A percentile compares a stretch with the other conserved stretches of the same genome.
These are phyloP conservation scores for Xyrichtys novacula DNA, from an alignment of 2,797 vertebrate species.

Conservation along the genomic window DNA sequence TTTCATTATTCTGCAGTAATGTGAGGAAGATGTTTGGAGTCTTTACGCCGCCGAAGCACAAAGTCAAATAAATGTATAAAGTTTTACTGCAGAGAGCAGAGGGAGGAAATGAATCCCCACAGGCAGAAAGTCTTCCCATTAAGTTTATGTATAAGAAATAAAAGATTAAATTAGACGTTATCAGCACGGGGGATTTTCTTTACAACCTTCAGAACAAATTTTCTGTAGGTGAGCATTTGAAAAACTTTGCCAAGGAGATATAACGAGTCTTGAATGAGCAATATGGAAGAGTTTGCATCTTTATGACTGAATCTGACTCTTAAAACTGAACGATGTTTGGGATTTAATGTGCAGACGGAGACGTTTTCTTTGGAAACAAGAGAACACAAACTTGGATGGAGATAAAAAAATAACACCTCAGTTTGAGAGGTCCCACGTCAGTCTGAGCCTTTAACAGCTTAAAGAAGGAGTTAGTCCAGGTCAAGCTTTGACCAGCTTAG, in stretches of 20 bases:
- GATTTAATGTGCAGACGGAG: too few relatives aligned
- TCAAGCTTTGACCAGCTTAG: too few relatives aligned
- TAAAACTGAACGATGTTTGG: too few relatives aligned
- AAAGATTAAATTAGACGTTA: background rate
- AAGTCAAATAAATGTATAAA: constrained; percentile 8
- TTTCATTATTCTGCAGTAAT: constrained; percentile 53
- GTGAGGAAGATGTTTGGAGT: constrained; percentile 22
- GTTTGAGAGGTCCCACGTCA: too few relatives aligned
- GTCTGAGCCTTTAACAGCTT: too few relatives aligned
- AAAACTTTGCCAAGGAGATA: background rate
- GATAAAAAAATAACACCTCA: too few relatives aligned
- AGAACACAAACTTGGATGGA: too few relatives aligned
- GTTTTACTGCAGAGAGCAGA: constrained; percentile 32
- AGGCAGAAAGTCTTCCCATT: constrained; percentile 1
- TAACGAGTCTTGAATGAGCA: background rate
- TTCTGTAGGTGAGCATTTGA: background rate
- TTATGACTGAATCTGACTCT: too few relatives aligned
- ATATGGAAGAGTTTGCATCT: background rate
- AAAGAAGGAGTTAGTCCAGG: too few relatives aligned
- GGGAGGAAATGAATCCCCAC: constrained; percentile 10
- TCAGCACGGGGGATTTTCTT: background rate
- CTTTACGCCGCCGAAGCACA: background rate
- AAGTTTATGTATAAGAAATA: background rate
- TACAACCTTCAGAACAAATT: background rate
- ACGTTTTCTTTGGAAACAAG: too few relatives aligned